These are phyloP conservation scores for Centropristis striata DNA, from an alignment of 2,113 vertebrate genomes.

Conservation along the genomic window DNA sequence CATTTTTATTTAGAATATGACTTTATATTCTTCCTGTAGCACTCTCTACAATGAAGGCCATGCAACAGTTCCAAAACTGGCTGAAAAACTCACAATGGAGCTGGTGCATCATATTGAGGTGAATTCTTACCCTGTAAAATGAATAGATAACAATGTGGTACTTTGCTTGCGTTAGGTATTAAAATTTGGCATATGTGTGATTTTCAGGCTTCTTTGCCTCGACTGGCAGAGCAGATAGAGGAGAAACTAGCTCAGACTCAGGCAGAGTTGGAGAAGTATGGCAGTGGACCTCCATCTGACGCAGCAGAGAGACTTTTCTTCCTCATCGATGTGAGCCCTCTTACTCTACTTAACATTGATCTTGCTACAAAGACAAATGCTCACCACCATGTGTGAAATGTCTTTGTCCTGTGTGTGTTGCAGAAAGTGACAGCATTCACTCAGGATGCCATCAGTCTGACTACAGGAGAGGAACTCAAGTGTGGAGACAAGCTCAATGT, in stretches of 20 bases:
- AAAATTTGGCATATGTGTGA: constrained; percentile 4
- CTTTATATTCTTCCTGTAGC: constrained; percentile 54
- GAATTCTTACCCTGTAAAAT: background rate
- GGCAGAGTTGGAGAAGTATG: constrained; percentile 79
- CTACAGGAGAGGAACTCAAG: constrained; percentile 86
- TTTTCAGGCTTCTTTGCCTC: constrained; percentile 79
- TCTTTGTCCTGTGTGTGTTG: background rate
- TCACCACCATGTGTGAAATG: background rate
- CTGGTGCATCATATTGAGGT: constrained; percentile 86
- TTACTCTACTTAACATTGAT: background rate
- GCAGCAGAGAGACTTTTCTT: constrained; percentile 69
- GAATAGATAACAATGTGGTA: accelerated
- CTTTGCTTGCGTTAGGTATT: background rate
- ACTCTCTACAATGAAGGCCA: constrained; percentile 74
- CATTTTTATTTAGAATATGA: background rate
- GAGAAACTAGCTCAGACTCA: constrained; percentile 77
- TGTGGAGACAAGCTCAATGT: constrained; percentile 68
- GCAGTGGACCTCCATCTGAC: constrained; percentile 77
- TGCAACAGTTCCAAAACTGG: constrained; percentile 82
- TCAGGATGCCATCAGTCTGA: constrained; percentile 73
- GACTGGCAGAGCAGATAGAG: constrained; percentile 83
- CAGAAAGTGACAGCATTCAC: constrained; percentile 89
- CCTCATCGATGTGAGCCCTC: constrained; percentile 80
- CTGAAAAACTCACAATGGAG: constrained; percentile 85
- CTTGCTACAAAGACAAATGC: background rate